A percentile compares a stretch with the other conserved stretches of the same genome.
These are phyloP conservation scores for Hafferia zeledoni DNA, from an alignment of 2,797 vertebrate genomes.

Conservation along the genomic window DNA sequence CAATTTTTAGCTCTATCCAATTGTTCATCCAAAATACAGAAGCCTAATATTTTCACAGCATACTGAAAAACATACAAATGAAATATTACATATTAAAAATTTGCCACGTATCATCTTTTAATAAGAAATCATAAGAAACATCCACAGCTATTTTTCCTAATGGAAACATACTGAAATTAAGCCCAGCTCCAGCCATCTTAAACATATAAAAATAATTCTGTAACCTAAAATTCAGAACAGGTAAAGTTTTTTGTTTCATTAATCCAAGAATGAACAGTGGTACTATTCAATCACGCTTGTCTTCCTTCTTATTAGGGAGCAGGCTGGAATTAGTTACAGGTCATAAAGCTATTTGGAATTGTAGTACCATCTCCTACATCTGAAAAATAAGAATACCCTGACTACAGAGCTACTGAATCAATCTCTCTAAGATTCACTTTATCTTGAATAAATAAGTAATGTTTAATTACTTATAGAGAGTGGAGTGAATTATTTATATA, in stretches of 20 bases:
- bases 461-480: not conserved
- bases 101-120: not conserved
- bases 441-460: constrained; percentile 31
- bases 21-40: not conserved
- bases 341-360: not conserved
- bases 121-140: not conserved
- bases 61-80: not conserved
- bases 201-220: not conserved
- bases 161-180: not conserved
- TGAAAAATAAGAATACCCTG: not conserved
- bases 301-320: not conserved
- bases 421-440: not conserved
- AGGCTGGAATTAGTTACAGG: not conserved
- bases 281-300: not conserved
- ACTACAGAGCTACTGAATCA: not conserved
- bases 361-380: not conserved
- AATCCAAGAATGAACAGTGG: not conserved
- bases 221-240: not conserved
- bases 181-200: not conserved
- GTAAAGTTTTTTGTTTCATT: not conserved
- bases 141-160: not conserved
- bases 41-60: not conserved
- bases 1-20: not conserved
- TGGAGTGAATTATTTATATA: not conserved
- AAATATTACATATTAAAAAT: not conserved